Base-by-base conservation (phyloP, 1,140 invertebrate genomes). In the Hycleus cichorii region DNA sequence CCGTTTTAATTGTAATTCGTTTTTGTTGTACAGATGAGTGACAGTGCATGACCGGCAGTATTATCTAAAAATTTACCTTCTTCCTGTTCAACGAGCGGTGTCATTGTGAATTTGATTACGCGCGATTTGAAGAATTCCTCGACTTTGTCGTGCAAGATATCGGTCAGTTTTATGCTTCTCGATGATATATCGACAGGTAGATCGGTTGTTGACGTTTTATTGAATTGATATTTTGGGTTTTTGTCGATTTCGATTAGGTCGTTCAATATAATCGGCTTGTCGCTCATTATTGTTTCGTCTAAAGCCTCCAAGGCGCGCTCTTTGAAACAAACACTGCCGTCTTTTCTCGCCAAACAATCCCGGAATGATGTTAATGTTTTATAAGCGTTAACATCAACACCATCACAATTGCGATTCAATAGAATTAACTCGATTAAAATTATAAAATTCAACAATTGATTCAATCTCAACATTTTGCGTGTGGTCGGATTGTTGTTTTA, bases 211-310 rank as follows among this genome's bases (percentile, higher is more conserved):
- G 32, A 3, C 7, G 32, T 32, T 32, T 32, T 58, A 38, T 72
- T 66, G 12, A 60, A 26, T 8, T 61, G 39, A 57, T 65, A 73
- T n/a, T 69, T 59, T 3, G 65, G 72, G 66, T 79, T 77, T 40
- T 65, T 77, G 3, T 77, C 80, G 32, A 85, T 75, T 4, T 76
- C 76, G n/a, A 84, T 64, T 25, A 69, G 80, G 48, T 82, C 80
- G 60, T 77, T 80, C 39, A 83, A 67, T 11, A 73, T 72, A 65
- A 82, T 80, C 11, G 81, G 78, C 32, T 76, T 76, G 47, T 84
- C 80, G 59, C 80, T 80, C 39, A 72, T 68, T 4, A 80, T 73
- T 1, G 80, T 80, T 2, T 72, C 64, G 43, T 83, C 79, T 10
- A 85, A 59, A 3, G 80, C 69, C 2, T 79, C 72, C n/a, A 83